A percentile compares a stretch with the other conserved stretches of the same genome.
phyloP scores from a whole-genome alignment of 2,113 vertebrate genomes.

The Mobula birostris region DNA sequence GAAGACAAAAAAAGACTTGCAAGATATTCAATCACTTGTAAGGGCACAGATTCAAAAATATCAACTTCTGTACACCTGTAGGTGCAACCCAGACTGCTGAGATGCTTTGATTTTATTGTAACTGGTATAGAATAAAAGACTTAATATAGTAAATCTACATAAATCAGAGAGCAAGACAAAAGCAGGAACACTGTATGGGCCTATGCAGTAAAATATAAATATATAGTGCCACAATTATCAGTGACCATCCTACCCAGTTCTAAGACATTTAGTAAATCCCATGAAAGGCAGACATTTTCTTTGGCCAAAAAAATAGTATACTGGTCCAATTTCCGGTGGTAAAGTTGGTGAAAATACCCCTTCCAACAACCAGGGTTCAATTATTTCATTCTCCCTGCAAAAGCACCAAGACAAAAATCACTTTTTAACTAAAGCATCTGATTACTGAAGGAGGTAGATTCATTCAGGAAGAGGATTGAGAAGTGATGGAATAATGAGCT shows the following conservation, averaged over 20 bases:
- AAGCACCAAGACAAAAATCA: not conserved
- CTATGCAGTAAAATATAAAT: not conserved
- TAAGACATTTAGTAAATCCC: not conserved
- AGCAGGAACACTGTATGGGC: not conserved
- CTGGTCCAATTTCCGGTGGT: not conserved
- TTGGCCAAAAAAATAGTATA: not conserved
- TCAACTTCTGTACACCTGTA: not conserved
- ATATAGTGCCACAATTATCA: not conserved
- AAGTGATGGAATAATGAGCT: not conserved
- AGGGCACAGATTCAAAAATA: not conserved
- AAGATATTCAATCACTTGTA: not conserved
- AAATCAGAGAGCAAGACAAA: not conserved
- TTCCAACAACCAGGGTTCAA: not conserved
- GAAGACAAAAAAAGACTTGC: not conserved
- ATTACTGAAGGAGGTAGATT: not conserved
- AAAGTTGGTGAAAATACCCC: not conserved
- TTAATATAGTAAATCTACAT: not conserved
- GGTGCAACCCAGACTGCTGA: not conserved
- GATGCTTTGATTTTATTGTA: not conserved
- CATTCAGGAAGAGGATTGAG: not conserved
- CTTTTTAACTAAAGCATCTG: not conserved
- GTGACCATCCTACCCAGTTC: not conserved
- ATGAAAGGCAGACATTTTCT: not conserved
- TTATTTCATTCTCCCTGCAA: not conserved
- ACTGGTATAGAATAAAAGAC: not conserved